Conservation (phyloP, 2,113 vertebrate genomes). For the Lota lota region DNA sequence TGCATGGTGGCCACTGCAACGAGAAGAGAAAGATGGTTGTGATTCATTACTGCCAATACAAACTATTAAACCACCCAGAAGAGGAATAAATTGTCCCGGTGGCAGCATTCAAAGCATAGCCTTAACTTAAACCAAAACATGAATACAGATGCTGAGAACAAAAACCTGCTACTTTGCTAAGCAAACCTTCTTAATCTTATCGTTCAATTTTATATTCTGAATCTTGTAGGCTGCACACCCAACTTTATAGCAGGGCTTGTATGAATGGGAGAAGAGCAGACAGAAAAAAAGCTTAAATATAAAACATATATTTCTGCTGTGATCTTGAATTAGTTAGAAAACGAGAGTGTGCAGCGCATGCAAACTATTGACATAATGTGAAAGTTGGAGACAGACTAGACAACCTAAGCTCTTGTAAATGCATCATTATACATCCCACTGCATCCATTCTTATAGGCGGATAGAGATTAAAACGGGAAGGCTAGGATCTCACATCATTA, state of each 20-base stretch:
- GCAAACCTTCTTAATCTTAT: too few species aligned
- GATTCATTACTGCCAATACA: conserved; percentile 58
- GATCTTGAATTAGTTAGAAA: too few species aligned
- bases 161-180: conserved; percentile 4
- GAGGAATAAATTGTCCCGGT: conserved; percentile 35
- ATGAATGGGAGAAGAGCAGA: too few species aligned
- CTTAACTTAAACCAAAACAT: conserved; percentile 13
- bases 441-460: conserved; percentile 45
- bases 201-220: too few species aligned
- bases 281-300: background rate
- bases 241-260: too few species aligned
- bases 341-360: too few species aligned
- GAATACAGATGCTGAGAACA: conserved; percentile 18
- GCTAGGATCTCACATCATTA: conserved; percentile 27
- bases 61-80: conserved; percentile 34
- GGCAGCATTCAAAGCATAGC: conserved; percentile 20
- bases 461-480: conserved; percentile 40
- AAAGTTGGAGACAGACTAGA: too few species aligned
- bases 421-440: conserved; percentile 40
- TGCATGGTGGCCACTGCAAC: conserved; percentile 37
- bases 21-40: conserved; percentile 39
- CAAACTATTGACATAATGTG: too few species aligned
- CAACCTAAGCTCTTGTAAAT: conserved; percentile 19
- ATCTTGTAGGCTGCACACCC: too few species aligned
- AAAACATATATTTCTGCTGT: too few species aligned